Evolutionary conservation across 2,888 invertebrate species (phyloP).

Genomic region (Epistrophella euchroma): DNA sequence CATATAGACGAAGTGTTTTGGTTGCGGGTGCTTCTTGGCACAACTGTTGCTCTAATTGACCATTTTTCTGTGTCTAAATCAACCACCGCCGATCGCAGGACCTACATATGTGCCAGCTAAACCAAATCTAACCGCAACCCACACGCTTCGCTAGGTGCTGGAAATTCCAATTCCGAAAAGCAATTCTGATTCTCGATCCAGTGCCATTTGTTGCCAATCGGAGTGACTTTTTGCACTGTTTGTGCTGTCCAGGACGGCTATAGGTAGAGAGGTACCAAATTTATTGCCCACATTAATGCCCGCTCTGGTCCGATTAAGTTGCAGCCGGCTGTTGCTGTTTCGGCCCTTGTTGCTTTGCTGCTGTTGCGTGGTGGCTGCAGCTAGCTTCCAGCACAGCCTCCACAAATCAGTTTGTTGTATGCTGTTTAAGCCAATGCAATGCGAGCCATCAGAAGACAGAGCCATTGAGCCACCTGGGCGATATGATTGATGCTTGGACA

Average conservation of each 20-base stretch:
- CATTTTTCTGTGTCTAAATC: slow-evolving; percentile 71
- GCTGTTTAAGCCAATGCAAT: slow-evolving; percentile 62
- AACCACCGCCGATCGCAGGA: slow-evolving; percentile 63
- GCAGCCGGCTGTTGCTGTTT: slow-evolving; percentile 63
- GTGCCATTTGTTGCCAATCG: slow-evolving; percentile 74
- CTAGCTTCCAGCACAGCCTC: slow-evolving; percentile 48
- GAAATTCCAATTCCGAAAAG: slow-evolving; percentile 68
- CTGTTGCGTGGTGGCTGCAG: slow-evolving; percentile 49
- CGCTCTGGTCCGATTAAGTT: slow-evolving; percentile 58
- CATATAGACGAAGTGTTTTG: slow-evolving; percentile 19
- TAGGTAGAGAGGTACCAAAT: slow-evolving; percentile 64
- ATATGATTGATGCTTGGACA: slow-evolving; percentile 75
- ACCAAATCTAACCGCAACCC: slow-evolving; percentile 46
- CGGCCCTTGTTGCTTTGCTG: slow-evolving; percentile 52
- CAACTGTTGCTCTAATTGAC: slow-evolving; percentile 70
- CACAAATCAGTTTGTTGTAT: slow-evolving; percentile 55
- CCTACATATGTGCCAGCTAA: slow-evolving; percentile 34
- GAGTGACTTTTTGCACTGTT: slow-evolving; percentile 67
- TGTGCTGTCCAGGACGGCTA: slow-evolving; percentile 44
- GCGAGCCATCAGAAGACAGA: slow-evolving; percentile 55
- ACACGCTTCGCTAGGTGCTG: slow-evolving; percentile 48
- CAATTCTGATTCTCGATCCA: slow-evolving; percentile 65
- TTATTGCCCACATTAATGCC: slow-evolving; percentile 76
- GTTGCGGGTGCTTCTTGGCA: slow-evolving; percentile 47
- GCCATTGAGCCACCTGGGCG: slow-evolving; percentile 71